These are phyloP conservation scores for Chaenogobius annularis DNA, from an alignment of 2,113 vertebrate species.

Conservation along the genomic window DNA sequence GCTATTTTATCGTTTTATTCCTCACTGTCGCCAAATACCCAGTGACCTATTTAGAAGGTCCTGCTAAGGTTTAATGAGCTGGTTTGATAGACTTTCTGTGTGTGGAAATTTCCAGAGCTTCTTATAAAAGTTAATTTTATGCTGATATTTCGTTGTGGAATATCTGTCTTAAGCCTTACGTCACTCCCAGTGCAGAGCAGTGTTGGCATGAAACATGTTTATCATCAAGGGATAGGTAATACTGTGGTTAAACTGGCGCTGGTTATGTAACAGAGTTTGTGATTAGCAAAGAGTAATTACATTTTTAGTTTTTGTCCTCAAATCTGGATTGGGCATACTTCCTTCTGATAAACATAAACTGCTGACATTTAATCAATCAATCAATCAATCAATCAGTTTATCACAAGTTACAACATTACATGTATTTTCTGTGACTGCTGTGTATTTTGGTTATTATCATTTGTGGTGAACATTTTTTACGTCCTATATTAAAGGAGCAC, in stretches of 20 bases:
- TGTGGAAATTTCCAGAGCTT: slow-evolving; percentile 7
- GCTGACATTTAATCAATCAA: too few relatives aligned
- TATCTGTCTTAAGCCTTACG: slow-evolving; percentile 1
- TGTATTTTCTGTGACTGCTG: too few relatives aligned
- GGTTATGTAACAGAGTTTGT: neutral
- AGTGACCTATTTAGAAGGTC: slow-evolving; percentile 1
- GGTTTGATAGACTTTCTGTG: slow-evolving; percentile 8
- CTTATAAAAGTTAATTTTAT: slow-evolving; percentile 2
- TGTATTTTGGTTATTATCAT: too few relatives aligned
- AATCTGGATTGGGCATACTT: too few relatives aligned
- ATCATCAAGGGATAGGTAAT: neutral
- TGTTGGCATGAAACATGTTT: neutral
- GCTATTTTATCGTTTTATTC: slow-evolving; percentile 1
- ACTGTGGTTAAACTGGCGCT: neutral
- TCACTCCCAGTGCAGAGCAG: neutral
- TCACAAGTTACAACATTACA: too few relatives aligned
- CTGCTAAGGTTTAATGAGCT: slow-evolving; percentile 4
- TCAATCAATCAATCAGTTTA: too few relatives aligned
- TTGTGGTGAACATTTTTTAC: too few relatives aligned
- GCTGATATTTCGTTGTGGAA: slow-evolving; percentile 2
- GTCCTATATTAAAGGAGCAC: too few relatives aligned
- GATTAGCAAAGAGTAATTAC: neutral
- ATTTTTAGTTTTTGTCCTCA: too few relatives aligned
- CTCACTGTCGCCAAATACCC: slow-evolving; percentile 1
- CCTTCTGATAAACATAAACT: too few relatives aligned